Evolutionary conservation across 2,797 vertebrate species (phyloP).

Genomic region (Thamnophis elegans): DNA sequence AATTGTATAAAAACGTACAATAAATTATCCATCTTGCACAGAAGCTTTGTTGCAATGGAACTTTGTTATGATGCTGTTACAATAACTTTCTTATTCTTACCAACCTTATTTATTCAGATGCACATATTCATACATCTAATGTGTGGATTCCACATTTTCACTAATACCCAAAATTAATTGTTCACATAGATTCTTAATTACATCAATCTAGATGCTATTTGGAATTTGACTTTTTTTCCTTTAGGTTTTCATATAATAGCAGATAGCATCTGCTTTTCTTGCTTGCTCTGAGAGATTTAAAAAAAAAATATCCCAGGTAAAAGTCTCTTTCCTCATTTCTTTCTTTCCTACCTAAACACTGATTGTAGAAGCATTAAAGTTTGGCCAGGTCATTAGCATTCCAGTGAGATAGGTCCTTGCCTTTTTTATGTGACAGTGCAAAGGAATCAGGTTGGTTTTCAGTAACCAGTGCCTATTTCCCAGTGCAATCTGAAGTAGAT

Average conservation of each 20-base stretch:
- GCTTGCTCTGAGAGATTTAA: background rate
- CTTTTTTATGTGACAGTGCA: slow-evolving; percentile 6
- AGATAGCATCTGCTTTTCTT: background rate
- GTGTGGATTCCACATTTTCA: background rate
- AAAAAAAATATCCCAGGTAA: background rate
- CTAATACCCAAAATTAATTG: background rate
- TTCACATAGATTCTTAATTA: slow-evolving; percentile 12
- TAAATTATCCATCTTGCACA: background rate
- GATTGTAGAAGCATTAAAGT: slow-evolving; percentile 3
- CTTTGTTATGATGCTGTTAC: background rate
- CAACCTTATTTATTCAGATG: background rate
- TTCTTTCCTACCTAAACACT: background rate
- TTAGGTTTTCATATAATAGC: background rate
- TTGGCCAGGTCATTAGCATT: slow-evolving; percentile 16
- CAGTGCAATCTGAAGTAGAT: slow-evolving; percentile 17
- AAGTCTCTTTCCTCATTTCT: background rate
- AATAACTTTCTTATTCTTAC: fast-evolving
- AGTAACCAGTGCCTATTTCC: background rate
- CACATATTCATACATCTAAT: background rate
- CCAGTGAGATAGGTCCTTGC: background rate
- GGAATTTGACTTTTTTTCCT: background rate
- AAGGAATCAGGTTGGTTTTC: background rate
- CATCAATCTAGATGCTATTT: slow-evolving; percentile 3
- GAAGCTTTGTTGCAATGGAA: background rate
- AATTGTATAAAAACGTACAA: background rate